Evolutionary conservation across 2,888 invertebrate species (phyloP), one percentile per base, ranked within the genome.

Genomic region (Siphonodentalium dalli): DNA sequence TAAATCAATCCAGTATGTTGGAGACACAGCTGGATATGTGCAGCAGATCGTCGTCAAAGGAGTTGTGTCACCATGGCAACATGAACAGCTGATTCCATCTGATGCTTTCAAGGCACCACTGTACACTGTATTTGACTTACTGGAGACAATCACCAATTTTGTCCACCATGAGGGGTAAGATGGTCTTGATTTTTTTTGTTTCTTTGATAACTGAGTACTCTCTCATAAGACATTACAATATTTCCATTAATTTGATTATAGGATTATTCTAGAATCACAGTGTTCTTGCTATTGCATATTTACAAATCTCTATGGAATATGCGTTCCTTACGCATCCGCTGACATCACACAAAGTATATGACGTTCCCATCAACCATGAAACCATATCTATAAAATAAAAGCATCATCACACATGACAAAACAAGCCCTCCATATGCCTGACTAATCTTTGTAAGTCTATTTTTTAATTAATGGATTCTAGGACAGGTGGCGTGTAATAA

Each of bases 71-170:
- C 95, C 95, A 50, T 96, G 95, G 95, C 87, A 87, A 51, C 86
- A 87, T 59, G 89, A 90, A 15, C 56, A 59, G 68, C 84, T 95
- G 66, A 88, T 88, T 66, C 85, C 93, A 71, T 90, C 90, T 78
- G 96, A 96, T 85, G 94, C 94, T 38, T 93, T 94, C 81, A 86
- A 94, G 71, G 93, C 90, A 6, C 95, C 96, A 2, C 84, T 97
- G 1, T 89, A 90, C 72, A 92, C 93, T 84, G 90, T 90, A 21
- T 97, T 96, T 83, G 88, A 91, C 77, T 84, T 96, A 61, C 80
- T 93, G 46, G 92, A 95, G 82, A 87, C 90, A 53, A 87, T 96
- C 61, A 87, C 90, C 71, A 92, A 93, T 82, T 92, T 92, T 81
- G 88, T 91, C 74, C 87, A 88, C 68, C 82, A 86, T 27, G 85